Base-by-base conservation (phyloP, 2,797 vertebrate species). In the Poecile montanus region DNA sequence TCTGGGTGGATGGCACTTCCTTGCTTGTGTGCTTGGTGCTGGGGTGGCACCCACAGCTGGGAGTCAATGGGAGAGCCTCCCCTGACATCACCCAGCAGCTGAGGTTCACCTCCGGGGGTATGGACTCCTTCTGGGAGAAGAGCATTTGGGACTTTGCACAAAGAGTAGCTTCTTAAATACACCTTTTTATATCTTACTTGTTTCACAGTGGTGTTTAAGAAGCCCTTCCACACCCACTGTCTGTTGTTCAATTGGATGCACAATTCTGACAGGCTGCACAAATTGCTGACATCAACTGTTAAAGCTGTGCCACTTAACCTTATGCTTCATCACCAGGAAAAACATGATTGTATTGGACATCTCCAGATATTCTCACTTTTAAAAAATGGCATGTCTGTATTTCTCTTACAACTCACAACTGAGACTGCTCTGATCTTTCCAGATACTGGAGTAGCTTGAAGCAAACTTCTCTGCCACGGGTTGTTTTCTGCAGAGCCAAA, bases 101-200 rank as follows among this genome's bases (percentile, higher is more conserved):
- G 19, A 44, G 57, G 13, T 11, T 81, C 0, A 0, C 45, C 81
- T 42, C 34, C 0, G 0, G 8, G 25, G 3, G 0, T 26, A 12
- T 10, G 20, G 57, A 23, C 32, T 68, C 0, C 1, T 58, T 32
- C 32, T 45, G 19, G 19, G 45, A n/a, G 32, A 89, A 60, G 5
- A 85, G 10, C 30, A 30, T 29, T 47, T 47, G 10, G 15, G 27
- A 2, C 1, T 34, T 34, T 71, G 45, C 30, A 60, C 21, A 36
- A 58, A 57, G 30, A 88, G 62, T 38, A 1, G 0, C 51, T 85
- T 88, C 45, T 54, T 81, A 77, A 85, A 54, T 25, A 16, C 44
- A 66, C 13, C 19, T 62, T 80, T 80, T 88, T 80, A 18, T 11
- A 61, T 76, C 48, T 42, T 27, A 47, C 4, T 73, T 61, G 3